phyloP scores from a whole-genome alignment of 2,797 vertebrate species.

The Nannoperca australis region DNA sequence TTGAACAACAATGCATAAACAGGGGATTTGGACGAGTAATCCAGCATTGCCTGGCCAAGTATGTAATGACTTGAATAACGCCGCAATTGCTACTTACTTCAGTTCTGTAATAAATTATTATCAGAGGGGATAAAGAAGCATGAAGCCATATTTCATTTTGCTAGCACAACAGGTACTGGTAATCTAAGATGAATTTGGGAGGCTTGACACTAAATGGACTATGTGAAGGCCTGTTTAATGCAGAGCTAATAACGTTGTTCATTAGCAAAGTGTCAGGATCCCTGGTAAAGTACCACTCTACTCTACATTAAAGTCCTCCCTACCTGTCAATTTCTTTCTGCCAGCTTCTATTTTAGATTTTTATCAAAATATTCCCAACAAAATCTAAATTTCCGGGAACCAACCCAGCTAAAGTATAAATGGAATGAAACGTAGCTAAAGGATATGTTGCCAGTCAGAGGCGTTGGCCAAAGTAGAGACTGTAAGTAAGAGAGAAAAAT shows the following conservation, averaged over 20 bases:
- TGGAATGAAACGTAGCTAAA: neutral
- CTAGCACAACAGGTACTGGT: conserved; percentile 44
- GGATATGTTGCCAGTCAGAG: neutral
- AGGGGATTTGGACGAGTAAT: conserved; percentile 65
- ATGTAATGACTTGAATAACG: conserved; percentile 65
- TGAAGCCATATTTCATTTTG: conserved; percentile 53
- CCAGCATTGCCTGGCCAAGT: conserved; percentile 59
- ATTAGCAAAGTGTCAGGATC: conserved; percentile 59
- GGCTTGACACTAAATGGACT: conserved; percentile 53
- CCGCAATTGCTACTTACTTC: conserved; percentile 45
- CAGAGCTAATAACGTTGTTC: conserved; percentile 53
- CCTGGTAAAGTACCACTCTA: conserved; percentile 42
- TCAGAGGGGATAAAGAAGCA: conserved; percentile 49
- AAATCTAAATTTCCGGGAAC: neutral
- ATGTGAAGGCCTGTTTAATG: conserved; percentile 45
- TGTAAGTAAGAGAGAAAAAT: neutral
- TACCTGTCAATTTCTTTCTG: neutral
- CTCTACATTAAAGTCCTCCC: conserved; percentile 29
- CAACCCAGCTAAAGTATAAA: neutral
- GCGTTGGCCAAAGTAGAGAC: neutral
- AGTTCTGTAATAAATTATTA: conserved; percentile 64
- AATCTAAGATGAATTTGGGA: conserved; percentile 54
- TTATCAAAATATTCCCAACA: conserved; percentile 7
- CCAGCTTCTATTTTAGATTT: conserved; percentile 2
- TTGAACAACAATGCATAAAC: conserved; percentile 69